phyloP scores from a whole-genome alignment of 2,113 vertebrate genomes.

The Rafetus swinhoei region DNA sequence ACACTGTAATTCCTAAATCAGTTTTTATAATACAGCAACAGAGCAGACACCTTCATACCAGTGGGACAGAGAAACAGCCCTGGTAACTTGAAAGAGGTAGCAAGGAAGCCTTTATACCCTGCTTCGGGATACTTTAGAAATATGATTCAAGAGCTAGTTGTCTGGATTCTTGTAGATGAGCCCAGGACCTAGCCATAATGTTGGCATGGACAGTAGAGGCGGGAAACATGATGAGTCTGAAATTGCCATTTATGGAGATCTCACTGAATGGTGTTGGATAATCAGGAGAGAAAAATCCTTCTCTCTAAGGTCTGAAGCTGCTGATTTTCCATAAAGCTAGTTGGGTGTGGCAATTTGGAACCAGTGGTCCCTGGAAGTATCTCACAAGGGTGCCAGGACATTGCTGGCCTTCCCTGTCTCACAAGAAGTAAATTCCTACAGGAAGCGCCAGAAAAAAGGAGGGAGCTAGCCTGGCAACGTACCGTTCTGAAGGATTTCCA shows the following conservation, averaged over 20 bases:
- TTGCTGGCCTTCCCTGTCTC: background rate
- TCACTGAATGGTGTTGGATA: background rate
- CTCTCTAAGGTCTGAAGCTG: background rate
- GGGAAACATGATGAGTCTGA: background rate
- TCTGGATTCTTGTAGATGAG: background rate
- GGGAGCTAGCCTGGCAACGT: background rate
- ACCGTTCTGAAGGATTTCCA: background rate
- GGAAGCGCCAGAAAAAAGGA: background rate
- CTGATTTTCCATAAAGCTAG: background rate
- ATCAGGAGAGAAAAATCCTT: background rate
- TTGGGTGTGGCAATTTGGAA: background rate
- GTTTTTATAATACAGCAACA: background rate
- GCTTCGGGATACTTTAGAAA: background rate
- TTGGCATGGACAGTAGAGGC: background rate
- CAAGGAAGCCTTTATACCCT: background rate
- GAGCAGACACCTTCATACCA: background rate
- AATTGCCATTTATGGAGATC: background rate
- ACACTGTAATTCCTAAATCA: background rate
- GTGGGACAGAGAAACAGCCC: background rate
- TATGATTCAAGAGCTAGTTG: background rate
- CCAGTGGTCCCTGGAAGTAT: background rate
- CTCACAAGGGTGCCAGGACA: background rate
- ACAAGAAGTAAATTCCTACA: background rate
- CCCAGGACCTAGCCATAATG: background rate
- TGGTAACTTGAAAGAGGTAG: background rate